These are phyloP conservation scores for Agrilus mali DNA, from an alignment of 2,888 invertebrate genomes.

Conservation along the genomic window DNA sequence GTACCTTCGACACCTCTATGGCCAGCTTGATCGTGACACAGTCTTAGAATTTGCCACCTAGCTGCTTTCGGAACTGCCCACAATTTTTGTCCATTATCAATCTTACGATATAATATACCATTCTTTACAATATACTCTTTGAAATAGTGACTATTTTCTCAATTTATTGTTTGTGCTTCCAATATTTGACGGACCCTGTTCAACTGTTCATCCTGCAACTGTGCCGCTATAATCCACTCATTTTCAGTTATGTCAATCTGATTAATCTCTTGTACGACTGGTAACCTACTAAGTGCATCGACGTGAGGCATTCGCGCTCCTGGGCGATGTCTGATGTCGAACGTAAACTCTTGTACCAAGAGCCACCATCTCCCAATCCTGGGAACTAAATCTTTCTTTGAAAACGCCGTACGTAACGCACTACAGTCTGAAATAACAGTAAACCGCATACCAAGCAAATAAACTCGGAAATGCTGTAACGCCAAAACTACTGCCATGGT, in stretches of 20 bases:
- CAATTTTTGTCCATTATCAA: background rate
- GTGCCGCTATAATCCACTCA: conserved; percentile 7
- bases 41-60: conserved; percentile 10
- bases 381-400: conserved; percentile 6
- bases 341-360: conserved; percentile 5
- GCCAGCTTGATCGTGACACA: conserved; percentile 10
- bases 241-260: conserved; percentile 4
- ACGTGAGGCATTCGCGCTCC: conserved; percentile 6
- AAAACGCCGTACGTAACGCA: conserved; percentile 7
- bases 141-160: background rate
- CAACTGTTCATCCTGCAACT: conserved; percentile 5
- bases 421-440: conserved; percentile 15
- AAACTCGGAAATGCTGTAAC: conserved; percentile 3
- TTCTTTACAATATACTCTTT: conserved; percentile 1
- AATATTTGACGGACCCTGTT: conserved; percentile 2
- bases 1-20: conserved; percentile 12
- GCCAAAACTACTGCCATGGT: conserved; percentile 7
- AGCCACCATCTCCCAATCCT: conserved; percentile 8
- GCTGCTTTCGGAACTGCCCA: conserved; percentile 7
- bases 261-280: background rate
- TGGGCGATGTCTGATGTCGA: conserved; percentile 4
- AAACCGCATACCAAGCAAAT: conserved; percentile 9
- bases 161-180: background rate
- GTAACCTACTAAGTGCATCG: conserved; percentile 6
- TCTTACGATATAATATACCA: background rate